Base-by-base conservation (phyloP, 2,888 invertebrate genomes). In the Sphinx pinastri region DNA sequence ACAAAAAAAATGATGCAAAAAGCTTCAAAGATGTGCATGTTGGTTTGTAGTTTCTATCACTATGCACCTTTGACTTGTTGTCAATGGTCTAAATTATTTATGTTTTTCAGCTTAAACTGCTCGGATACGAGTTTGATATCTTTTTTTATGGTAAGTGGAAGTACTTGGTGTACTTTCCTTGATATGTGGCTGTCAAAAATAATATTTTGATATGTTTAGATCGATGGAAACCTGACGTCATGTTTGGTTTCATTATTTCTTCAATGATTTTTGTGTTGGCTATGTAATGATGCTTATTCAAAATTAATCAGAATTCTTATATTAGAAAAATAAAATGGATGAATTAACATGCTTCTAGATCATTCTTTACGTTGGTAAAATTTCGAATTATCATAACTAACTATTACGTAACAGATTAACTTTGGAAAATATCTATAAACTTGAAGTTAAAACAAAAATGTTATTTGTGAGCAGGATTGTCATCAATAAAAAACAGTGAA, bases 101-200 rank as follows among this genome's bases (percentile, higher is more conserved):
- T 94, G 90, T 92, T 94, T 94, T 94, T 94, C 94, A 94, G 94
- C 90, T 87, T 89, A 85, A 85, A 86, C 93, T 86, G 84, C 90
- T 93, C 86, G 88, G 93, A 92, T 91, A 92, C 91, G 89, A 90
- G 92, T 90, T 91, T 91, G 90, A 84, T 92, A 89, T 87, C 88
- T 86, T 84, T 85, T 60, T 84, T 85, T 83, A 92, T 93, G 94
- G 94, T 94, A 94, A 94, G 93, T 94, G 93, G 88, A 89, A 88
- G 93, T 93, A 93, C 92, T 73, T 72, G 71, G 76, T 78, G 93
- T 94, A 91, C 93, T 88, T 90, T 92, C 92, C 87, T 88, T 79
- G 79, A 81, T 82, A 80, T 84, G 82, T 82, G 85, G 77, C 83
- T 85, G 82, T 76, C 81, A 85, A 82, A 82, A 85, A 82, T 81